phyloP scores from a whole-genome alignment of 2,113 vertebrate genomes.

The Leucoraja erinaceus region DNA sequence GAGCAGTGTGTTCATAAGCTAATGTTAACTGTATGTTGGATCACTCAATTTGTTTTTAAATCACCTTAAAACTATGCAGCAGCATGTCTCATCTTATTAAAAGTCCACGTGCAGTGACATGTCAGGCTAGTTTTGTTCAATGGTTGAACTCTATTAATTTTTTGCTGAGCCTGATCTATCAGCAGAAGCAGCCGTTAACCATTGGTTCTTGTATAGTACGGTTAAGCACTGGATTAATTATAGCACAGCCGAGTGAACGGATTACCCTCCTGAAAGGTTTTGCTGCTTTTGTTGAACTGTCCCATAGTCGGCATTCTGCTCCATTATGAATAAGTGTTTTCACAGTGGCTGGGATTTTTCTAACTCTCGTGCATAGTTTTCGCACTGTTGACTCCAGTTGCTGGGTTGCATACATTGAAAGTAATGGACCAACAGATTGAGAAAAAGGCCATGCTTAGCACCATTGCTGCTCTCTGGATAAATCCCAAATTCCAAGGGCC shows the following conservation, averaged over 20 bases:
- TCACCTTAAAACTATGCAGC: constrained; percentile 1
- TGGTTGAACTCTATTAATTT: constrained; percentile 6
- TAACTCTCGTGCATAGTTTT: not conserved
- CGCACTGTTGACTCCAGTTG: not conserved
- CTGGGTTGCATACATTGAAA: not conserved
- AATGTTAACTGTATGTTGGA: not conserved
- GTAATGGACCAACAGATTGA: not conserved
- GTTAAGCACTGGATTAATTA: constrained; percentile 12
- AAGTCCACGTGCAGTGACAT: not conserved
- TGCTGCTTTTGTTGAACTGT: not conserved
- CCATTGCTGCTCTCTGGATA: not conserved
- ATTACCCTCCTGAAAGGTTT: not conserved
- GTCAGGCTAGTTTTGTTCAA: not conserved
- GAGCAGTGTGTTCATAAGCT: not conserved
- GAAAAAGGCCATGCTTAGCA: not conserved
- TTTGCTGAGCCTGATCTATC: constrained; percentile 3
- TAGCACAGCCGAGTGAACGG: not conserved
- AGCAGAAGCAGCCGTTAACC: constrained; percentile 10
- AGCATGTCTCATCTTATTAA: constrained; percentile 12
- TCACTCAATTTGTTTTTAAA: not conserved
- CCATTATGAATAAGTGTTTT: constrained; percentile 6
- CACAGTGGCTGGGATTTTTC: not conserved
- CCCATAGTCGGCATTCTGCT: not conserved
- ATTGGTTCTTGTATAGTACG: not conserved
- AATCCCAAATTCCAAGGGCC: not conserved